These are phyloP conservation scores for Tenthredo mesomela DNA, from an alignment of 2,888 invertebrate species.

Conservation along the genomic window DNA sequence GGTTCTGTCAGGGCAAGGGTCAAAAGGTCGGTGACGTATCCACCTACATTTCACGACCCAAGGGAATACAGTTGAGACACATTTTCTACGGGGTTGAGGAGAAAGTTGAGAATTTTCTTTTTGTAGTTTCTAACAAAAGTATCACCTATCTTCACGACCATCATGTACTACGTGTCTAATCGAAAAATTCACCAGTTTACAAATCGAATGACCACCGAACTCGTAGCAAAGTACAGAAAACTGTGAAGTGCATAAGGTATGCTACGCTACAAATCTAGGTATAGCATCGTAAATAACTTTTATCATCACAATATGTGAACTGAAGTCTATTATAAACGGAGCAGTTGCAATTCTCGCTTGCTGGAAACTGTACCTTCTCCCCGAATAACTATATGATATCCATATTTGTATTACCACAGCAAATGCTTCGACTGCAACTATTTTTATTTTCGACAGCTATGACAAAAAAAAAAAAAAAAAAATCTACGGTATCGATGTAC, in stretches of 20 bases:
- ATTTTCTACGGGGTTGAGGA: slow-evolving; percentile 25
- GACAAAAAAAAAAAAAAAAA: background rate
- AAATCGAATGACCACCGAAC: background rate
- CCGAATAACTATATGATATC: background rate
- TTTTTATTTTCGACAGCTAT: background rate
- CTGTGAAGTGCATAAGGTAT: background rate
- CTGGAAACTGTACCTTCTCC: background rate
- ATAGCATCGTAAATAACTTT: background rate
- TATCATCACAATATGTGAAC: background rate
- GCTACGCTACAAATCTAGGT: background rate
- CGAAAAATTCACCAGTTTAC: background rate
- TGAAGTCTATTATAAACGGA: background rate
- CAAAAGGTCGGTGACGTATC: slow-evolving; percentile 30
- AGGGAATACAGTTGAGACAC: slow-evolving; percentile 25
- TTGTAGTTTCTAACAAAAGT: background rate
- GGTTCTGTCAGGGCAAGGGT: slow-evolving; percentile 22
- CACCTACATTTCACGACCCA: slow-evolving; percentile 25
- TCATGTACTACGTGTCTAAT: slow-evolving; percentile 12
- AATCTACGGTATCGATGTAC: background rate
- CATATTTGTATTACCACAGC: background rate
- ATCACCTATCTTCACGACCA: background rate
- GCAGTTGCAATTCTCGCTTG: background rate
- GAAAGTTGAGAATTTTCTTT: slow-evolving; percentile 19
- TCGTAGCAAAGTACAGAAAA: background rate
- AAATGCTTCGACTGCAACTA: background rate